These are phyloP conservation scores for Heteronetta atricapilla DNA, from an alignment of 2,113 vertebrate species.

Conservation along the genomic window DNA sequence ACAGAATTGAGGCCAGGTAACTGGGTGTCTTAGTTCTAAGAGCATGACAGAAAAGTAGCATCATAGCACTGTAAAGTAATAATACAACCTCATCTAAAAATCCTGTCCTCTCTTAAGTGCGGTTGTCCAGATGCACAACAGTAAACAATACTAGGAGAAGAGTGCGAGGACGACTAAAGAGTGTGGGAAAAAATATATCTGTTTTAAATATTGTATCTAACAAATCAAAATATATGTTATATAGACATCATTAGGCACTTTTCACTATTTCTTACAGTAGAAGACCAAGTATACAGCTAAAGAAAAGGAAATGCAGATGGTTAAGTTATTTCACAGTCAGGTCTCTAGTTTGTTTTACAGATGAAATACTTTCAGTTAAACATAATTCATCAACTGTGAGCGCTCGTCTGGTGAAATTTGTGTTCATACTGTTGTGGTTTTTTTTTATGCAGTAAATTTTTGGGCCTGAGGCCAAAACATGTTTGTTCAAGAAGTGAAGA, in stretches of 20 bases:
- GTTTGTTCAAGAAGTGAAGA: background rate
- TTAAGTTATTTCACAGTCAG: constrained; percentile 1
- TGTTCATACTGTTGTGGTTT: background rate
- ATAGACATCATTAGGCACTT: background rate
- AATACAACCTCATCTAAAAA: background rate
- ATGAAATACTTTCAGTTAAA: constrained; percentile 16
- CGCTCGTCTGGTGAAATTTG: background rate
- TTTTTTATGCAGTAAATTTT: background rate
- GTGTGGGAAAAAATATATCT: background rate
- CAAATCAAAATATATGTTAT: background rate
- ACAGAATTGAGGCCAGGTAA: background rate
- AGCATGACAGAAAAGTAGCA: background rate
- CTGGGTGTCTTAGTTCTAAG: background rate
- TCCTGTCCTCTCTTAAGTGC: background rate
- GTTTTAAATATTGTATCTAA: background rate
- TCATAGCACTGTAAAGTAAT: background rate
- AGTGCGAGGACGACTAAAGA: background rate
- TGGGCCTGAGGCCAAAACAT: background rate
- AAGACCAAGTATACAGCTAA: background rate
- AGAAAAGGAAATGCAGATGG: constrained; percentile 17
- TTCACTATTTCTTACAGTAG: background rate
- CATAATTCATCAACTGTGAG: background rate
- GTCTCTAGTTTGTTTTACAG: constrained; percentile 35
- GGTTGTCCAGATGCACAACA: background rate
- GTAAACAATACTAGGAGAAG: background rate